A percentile compares a stretch with the other conserved stretches of the same genome.
These are phyloP conservation scores for Eupithecia tripunctaria DNA, from an alignment of 2,888 invertebrate species.

Conservation along the genomic window DNA sequence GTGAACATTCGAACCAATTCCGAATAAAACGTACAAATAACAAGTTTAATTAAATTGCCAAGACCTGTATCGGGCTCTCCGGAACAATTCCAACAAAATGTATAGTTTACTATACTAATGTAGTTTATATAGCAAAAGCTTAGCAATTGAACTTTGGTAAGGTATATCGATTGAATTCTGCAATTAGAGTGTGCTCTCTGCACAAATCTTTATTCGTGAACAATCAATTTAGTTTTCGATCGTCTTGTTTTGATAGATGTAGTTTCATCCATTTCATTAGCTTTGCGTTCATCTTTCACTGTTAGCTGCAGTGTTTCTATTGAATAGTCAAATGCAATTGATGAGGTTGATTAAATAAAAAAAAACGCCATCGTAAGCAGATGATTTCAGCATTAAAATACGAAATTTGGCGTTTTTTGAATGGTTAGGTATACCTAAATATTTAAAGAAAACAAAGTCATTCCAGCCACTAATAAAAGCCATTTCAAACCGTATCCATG, in stretches of 20 bases:
- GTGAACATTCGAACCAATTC: slow-evolving; percentile 70
- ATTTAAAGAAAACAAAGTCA: neutral
- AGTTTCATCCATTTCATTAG: neutral
- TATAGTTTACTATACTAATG: slow-evolving; percentile 49
- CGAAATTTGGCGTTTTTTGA: no score
- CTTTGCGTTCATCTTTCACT: slow-evolving; percentile 4
- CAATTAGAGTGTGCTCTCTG: slow-evolving; percentile 63
- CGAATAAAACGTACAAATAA: slow-evolving; percentile 83
- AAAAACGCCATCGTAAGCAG: no score
- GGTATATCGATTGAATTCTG: slow-evolving; percentile 70
- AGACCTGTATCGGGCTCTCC: slow-evolving; percentile 61
- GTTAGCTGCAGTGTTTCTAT: neutral
- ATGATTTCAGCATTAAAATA: no score
- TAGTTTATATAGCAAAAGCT: slow-evolving; percentile 62
- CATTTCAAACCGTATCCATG: neutral
- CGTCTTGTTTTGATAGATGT: slow-evolving; percentile 37
- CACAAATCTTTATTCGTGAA: slow-evolving; percentile 60
- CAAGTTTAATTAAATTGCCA: slow-evolving; percentile 84
- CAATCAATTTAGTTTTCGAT: slow-evolving; percentile 49
- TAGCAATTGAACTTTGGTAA: slow-evolving; percentile 78
- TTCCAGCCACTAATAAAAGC: neutral
- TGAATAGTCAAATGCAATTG: neutral
- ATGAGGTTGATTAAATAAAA: neutral
- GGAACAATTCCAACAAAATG: slow-evolving; percentile 67
- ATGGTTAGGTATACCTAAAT: no score